phyloP scores from a whole-genome alignment of 30 jellyfish, hydroid and myxozoan species.

The Pelagia noctiluca region DNA sequence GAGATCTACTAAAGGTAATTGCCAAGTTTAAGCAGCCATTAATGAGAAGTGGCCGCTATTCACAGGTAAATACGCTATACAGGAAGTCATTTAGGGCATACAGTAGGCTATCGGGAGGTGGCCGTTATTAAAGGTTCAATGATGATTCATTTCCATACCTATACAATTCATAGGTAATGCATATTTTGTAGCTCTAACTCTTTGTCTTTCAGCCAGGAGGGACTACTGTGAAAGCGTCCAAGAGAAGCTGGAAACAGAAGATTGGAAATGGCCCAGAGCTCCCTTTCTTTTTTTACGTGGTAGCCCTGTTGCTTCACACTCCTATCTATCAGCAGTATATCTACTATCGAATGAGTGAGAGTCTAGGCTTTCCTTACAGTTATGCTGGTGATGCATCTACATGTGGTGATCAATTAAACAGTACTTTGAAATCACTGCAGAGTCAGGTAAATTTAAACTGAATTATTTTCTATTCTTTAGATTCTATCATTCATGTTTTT shows the following conservation, averaged over 20 bases:
- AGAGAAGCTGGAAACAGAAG: neutral
- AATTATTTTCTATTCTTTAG: neutral
- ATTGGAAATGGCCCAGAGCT: conserved; percentile 26
- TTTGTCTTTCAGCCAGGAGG: too few relatives aligned
- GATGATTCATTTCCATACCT: too few relatives aligned
- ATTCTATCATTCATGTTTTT: neutral
- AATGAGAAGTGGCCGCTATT: too few relatives aligned
- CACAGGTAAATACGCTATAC: too few relatives aligned
- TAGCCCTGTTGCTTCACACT: conserved; percentile 63
- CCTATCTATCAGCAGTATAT: conserved; percentile 70
- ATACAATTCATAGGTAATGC: too few relatives aligned
- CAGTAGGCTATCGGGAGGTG: too few relatives aligned
- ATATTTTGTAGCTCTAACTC: too few relatives aligned
- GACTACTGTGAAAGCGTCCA: neutral
- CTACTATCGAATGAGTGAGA: conserved; percentile 63
- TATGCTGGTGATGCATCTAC: conserved; percentile 23
- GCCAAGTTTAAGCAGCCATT: too few relatives aligned
- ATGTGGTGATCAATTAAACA: conserved; percentile 31
- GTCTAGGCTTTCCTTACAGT: conserved; percentile 51
- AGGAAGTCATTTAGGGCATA: too few relatives aligned
- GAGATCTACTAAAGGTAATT: too few relatives aligned
- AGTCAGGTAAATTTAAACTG: neutral
- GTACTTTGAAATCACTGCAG: neutral
- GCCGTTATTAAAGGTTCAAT: too few relatives aligned
- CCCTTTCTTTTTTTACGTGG: conserved; percentile 41